phyloP scores from a whole-genome alignment of 2,113 vertebrate species.

The Nycticebus coucang region DNA sequence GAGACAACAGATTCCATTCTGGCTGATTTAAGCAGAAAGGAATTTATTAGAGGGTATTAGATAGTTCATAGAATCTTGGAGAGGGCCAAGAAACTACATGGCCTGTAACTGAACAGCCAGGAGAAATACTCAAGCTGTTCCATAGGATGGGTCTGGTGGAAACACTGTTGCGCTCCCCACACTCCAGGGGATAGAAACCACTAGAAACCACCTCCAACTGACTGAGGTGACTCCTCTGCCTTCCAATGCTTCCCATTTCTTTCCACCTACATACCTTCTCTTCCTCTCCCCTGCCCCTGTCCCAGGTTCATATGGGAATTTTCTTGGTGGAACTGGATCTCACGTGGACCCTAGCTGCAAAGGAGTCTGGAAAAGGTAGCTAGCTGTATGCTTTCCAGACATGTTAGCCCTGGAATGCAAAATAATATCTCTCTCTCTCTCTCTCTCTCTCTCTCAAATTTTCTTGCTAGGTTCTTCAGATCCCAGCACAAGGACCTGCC shows the following conservation, averaged over 20 bases:
- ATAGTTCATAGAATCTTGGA: constrained; percentile 36
- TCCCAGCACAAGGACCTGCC: not conserved
- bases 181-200: not conserved
- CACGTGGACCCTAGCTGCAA: not conserved
- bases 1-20: constrained; percentile 40
- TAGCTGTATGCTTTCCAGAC: not conserved
- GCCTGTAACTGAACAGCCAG: not conserved
- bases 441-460: too few relatives aligned
- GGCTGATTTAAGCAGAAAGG: constrained; percentile 59
- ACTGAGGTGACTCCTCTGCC: not conserved
- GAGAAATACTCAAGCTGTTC: not conserved
- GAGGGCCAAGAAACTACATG: not conserved
- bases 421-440: too few relatives aligned
- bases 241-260: not conserved
- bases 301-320: not conserved
- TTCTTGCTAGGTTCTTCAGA: not conserved
- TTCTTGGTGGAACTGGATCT: not conserved
- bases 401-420: not conserved
- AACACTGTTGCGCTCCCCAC: not conserved
- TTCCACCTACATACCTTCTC: not conserved
- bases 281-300: not conserved
- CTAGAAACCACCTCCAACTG: not conserved
- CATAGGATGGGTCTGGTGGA: not conserved
- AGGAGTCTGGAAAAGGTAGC: constrained; percentile 28
- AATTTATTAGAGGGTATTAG: constrained; percentile 59